These are phyloP conservation scores for Colostygia pectinataria DNA, from an alignment of 2,888 invertebrate genomes.

Conservation along the genomic window DNA sequence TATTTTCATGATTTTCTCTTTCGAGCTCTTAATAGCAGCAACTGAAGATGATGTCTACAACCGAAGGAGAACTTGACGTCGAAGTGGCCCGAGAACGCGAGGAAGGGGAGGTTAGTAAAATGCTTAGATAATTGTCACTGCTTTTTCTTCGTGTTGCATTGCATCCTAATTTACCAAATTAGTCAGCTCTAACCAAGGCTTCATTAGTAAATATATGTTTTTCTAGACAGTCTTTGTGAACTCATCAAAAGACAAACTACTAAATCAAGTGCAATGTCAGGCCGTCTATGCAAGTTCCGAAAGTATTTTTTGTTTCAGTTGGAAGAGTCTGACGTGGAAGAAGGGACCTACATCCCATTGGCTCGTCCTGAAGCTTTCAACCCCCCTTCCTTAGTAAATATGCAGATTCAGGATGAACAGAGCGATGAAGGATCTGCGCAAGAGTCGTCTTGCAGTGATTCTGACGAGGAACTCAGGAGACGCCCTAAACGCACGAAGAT, in stretches of 20 bases:
- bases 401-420: conserved; percentile 83
- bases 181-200: not conserved
- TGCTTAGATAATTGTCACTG: conserved; percentile 33
- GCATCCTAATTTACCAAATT: not conserved
- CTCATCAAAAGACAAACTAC: not conserved
- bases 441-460: conserved; percentile 80
- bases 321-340: conserved; percentile 78
- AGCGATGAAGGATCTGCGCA: conserved; percentile 81
- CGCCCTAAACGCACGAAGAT: conserved; percentile 81
- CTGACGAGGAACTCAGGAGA: conserved; percentile 81
- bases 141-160: conserved; percentile 1
- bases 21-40: conserved; percentile 38
- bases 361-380: conserved; percentile 81
- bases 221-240: not conserved
- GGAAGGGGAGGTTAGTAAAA: conserved; percentile 85
- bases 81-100: conserved; percentile 84
- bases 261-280: conserved; percentile 14
- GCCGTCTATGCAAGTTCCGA: not conserved
- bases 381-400: conserved; percentile 73
- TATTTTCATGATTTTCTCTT: conserved; percentile 60
- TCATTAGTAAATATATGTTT: not conserved
- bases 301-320: conserved; percentile 53
- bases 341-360: conserved; percentile 82
- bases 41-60: conserved; percentile 76
- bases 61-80: conserved; percentile 84